These are phyloP conservation scores for Origma solitaria DNA, from an alignment of 2,113 vertebrate species.

Conservation along the genomic window DNA sequence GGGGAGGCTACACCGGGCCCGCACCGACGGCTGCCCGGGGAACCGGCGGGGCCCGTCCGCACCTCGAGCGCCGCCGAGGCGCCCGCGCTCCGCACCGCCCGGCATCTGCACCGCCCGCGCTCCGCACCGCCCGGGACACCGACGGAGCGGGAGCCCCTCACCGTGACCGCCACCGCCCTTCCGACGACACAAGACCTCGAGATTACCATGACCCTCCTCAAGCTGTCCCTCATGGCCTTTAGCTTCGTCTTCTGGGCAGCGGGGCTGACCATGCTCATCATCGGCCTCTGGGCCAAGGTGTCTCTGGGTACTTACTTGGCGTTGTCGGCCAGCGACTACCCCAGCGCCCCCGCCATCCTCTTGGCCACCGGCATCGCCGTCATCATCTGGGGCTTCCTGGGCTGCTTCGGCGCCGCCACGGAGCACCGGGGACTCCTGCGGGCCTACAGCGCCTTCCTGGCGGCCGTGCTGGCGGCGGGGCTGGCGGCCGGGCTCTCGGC, in stretches of 20 bases:
- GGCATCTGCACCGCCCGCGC: too few relatives aligned
- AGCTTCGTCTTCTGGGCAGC: constrained; percentile 87
- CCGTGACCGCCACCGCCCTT: background rate
- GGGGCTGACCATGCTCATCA: constrained; percentile 78
- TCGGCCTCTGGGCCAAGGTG: constrained; percentile 83
- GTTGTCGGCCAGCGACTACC: constrained; percentile 77
- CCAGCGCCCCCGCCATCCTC: constrained; percentile 78
- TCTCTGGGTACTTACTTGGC: constrained; percentile 80
- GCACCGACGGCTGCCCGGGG: background rate
- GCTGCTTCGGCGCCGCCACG: constrained; percentile 82
- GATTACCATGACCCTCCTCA: constrained; percentile 79
- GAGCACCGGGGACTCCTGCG: constrained; percentile 80
- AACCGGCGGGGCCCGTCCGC: background rate
- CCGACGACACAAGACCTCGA: background rate
- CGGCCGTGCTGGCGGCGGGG: constrained; percentile 72
- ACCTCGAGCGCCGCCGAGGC: background rate
- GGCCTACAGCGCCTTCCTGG: constrained; percentile 79
- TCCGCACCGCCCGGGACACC: background rate
- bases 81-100: background rate
- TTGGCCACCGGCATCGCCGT: constrained; percentile 75
- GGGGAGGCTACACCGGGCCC: rapidly evolving
- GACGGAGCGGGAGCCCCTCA: background rate
- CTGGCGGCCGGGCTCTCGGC: constrained; percentile 79
- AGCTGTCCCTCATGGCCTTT: constrained; percentile 82
- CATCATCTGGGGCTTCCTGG: constrained; percentile 85